Evolutionary conservation across 2,113 vertebrate genomes (phyloP).

Genomic region (Podilymbus podiceps): DNA sequence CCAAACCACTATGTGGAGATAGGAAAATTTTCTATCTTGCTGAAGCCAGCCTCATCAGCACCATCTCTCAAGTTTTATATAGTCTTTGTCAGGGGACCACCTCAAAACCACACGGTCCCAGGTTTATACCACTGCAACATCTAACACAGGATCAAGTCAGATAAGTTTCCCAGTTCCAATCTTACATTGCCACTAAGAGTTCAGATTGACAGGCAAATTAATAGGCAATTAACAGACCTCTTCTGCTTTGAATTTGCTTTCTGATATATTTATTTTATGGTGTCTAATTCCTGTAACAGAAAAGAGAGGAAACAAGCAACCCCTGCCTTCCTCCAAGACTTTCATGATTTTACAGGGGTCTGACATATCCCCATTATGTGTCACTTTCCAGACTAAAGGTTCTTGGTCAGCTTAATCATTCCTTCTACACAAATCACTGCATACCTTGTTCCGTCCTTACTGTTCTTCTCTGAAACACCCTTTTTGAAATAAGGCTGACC

Average conservation of each 20-base stretch:
- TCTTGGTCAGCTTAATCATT: not conserved
- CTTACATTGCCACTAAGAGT: not conserved
- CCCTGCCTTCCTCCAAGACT: not conserved
- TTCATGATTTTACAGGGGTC: not conserved
- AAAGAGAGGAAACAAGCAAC: not conserved
- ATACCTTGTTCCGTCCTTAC: not conserved
- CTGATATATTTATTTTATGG: not conserved
- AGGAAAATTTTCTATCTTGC: not conserved
- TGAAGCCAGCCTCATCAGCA: not conserved
- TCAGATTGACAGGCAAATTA: not conserved
- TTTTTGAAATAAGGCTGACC: not conserved
- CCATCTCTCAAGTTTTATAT: not conserved
- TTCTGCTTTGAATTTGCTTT: not conserved
- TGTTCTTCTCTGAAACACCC: not conserved
- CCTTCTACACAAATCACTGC: not conserved
- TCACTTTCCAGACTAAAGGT: not conserved
- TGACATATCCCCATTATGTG: not conserved
- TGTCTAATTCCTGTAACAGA: not conserved
- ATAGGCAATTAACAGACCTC: not conserved
- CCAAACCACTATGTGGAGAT: not conserved
- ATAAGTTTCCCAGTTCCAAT: not conserved
- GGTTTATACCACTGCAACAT: not conserved
- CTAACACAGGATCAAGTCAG: not conserved
- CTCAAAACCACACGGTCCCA: not conserved
- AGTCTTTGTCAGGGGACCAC: not conserved